Conservation (phyloP, 1,140 invertebrate species). For the Drosophila micromelanica region DNA sequence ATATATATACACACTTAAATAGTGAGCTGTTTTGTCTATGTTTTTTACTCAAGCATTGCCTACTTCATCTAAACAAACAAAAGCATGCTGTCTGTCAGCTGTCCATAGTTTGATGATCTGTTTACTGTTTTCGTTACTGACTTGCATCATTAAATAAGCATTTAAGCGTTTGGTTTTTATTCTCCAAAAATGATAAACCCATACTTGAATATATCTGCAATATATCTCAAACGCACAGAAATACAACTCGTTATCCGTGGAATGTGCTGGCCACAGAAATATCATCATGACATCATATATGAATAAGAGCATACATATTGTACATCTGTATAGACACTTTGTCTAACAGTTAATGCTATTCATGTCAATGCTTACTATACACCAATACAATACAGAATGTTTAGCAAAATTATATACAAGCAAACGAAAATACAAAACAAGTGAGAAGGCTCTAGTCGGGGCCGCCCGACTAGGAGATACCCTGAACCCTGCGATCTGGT, state of each 20-base stretch:
- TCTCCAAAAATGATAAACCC: conserved; percentile 2
- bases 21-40: conserved; percentile 23
- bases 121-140: conserved; percentile 27
- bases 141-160: conserved; percentile 41
- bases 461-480: too few species aligned
- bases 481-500: too few species aligned
- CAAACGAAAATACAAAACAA: conserved; percentile 36
- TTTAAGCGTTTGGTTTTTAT: conserved; percentile 42
- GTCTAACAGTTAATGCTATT: conserved; percentile 63
- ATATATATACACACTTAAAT: conserved; percentile 63
- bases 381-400: conserved; percentile 45
- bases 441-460: too few species aligned
- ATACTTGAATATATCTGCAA: conserved; percentile 8
- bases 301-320: conserved; percentile 1
- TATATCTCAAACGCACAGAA: conserved; percentile 7
- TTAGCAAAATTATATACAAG: conserved; percentile 62
- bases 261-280: conserved; percentile 24
- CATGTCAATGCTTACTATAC: conserved; percentile 27
- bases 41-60: conserved; percentile 7
- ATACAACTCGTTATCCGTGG: conserved; percentile 16
- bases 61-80: conserved; percentile 36
- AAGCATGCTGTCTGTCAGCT: conserved; percentile 5
- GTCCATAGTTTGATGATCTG: conserved; percentile 8
- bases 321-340: conserved; percentile 18
- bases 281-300: conserved; percentile 34